These are phyloP conservation scores for Pangasius djambal DNA, from an alignment of 2,797 vertebrate species.

Conservation along the genomic window DNA sequence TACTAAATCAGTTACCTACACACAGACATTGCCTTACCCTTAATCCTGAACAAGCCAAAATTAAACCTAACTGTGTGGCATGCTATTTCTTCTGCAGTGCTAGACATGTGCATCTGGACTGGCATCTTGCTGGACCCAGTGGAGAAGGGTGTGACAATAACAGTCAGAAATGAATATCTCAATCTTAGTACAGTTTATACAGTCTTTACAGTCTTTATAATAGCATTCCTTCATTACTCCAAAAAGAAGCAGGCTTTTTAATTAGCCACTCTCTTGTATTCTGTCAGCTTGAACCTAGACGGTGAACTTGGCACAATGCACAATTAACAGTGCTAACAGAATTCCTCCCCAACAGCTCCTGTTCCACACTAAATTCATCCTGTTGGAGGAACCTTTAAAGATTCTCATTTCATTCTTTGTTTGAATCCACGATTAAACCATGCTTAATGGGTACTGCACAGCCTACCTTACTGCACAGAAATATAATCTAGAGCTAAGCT, in stretches of 20 bases:
- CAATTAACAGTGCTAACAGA: conserved; percentile 12
- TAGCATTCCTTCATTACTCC: not conserved
- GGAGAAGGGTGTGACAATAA: not conserved
- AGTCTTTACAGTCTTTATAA: not conserved
- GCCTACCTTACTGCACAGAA: not conserved
- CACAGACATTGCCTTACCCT: not conserved
- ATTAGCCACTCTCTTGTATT: not conserved
- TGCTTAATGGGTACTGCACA: not conserved
- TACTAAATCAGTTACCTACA: not conserved
- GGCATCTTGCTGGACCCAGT: not conserved
- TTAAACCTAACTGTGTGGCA: not conserved
- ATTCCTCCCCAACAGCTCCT: not conserved
- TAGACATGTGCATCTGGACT: conserved; percentile 18
- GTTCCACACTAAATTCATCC: not conserved
- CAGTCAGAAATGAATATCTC: not conserved
- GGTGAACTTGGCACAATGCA: not conserved
- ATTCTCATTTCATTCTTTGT: not conserved
- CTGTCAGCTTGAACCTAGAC: conserved; percentile 7
- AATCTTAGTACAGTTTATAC: not conserved
- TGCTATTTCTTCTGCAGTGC: conserved; percentile 3
- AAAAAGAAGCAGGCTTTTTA: not conserved
- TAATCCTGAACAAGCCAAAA: not conserved
- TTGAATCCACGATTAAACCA: not conserved
- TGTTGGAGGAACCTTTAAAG: not conserved
- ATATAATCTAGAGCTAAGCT: not conserved